Conservation (phyloP, 2,888 invertebrate species). For the Chamaedrilus cognettii region DNA sequence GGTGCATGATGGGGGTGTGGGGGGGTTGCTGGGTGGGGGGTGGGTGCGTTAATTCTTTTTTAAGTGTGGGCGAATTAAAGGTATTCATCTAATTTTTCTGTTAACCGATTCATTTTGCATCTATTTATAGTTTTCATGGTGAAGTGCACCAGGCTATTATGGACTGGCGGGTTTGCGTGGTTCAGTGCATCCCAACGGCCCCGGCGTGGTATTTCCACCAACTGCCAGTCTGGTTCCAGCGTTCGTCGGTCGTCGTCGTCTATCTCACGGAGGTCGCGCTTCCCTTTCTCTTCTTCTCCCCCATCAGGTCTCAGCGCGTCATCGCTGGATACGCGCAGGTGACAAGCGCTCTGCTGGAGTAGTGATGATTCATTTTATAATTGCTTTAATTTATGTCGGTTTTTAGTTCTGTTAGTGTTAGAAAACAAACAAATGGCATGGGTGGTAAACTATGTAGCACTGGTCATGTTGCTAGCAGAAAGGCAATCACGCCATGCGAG, state of each 20-base stretch:
- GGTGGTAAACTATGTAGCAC: too few relatives aligned
- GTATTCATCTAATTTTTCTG: background rate
- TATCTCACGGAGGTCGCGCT: slow-evolving; percentile 70
- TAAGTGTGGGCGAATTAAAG: too few relatives aligned
- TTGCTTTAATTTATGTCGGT: too few relatives aligned
- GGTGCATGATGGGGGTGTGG: too few relatives aligned
- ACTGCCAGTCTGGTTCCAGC: slow-evolving; percentile 70
- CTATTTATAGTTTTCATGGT: background rate
- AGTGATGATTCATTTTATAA: too few relatives aligned
- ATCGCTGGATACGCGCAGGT: slow-evolving; percentile 71
- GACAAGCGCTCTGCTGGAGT: too few relatives aligned
- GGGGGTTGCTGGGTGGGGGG: too few relatives aligned
- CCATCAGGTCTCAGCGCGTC: slow-evolving; percentile 67
- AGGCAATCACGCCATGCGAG: too few relatives aligned
- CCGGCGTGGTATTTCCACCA: slow-evolving; percentile 75
- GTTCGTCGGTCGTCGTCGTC: slow-evolving; percentile 66
- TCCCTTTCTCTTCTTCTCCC: slow-evolving; percentile 75
- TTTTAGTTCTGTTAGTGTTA: background rate
- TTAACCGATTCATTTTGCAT: background rate
- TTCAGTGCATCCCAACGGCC: slow-evolving; percentile 74
- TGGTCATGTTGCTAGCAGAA: too few relatives aligned
- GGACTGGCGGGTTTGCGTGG: too few relatives aligned
- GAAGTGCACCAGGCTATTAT: background rate
- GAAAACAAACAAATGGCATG: slow-evolving; percentile 6
- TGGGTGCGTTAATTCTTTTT: too few relatives aligned